Base-by-base conservation (phyloP, 2,797 vertebrate genomes). In the Argentina silus region DNA sequence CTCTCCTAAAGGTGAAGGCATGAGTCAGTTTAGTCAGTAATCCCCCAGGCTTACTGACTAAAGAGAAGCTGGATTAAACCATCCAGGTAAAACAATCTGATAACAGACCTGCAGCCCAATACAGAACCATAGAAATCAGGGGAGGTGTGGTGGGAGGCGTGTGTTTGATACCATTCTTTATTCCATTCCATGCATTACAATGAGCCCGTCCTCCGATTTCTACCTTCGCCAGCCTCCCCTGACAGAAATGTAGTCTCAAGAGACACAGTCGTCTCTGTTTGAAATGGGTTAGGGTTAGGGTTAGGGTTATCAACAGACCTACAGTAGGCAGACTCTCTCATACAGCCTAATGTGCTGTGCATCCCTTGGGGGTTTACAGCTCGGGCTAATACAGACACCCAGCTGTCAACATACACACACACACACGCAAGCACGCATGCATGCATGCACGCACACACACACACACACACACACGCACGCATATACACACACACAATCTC, bases 1-100 rank as follows among this genome's bases (percentile, higher is more conserved):
- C 42, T 62, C 70, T 75, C 67, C 23, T 15, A 80, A 79, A 86
- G 76, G 68, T 83, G 81, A 86, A 74, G 65, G 56, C 12, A n/a
- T 64, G 69, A 62, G 23, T 2, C 55, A 76, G 55, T 68, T 71
- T 78, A 64, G 17, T 70, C 64, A 69, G 43, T 63, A 81, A 82
- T 80, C 74, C 59, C 43, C 80, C 67, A 67, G 71, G 72, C 72
- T 71, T 57, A 45, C 56, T 47, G 53, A 42, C 73, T 42, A 69
- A 81, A 63, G 67, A 63, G 56, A 19, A 8, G 9, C 50, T 19
- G 61, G 75, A 85, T 72, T 82, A 66, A 73, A 68, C 69, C 19
- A 17, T 3, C 3, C 70, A 74, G 69, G 61, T 72, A 48, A 67
- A 72, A 51, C 8, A 47, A 81, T 76, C 14, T 70, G 62, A 76